Base-by-base conservation (phyloP, 2,113 vertebrate genomes). In the Cyanocitta stelleri region DNA sequence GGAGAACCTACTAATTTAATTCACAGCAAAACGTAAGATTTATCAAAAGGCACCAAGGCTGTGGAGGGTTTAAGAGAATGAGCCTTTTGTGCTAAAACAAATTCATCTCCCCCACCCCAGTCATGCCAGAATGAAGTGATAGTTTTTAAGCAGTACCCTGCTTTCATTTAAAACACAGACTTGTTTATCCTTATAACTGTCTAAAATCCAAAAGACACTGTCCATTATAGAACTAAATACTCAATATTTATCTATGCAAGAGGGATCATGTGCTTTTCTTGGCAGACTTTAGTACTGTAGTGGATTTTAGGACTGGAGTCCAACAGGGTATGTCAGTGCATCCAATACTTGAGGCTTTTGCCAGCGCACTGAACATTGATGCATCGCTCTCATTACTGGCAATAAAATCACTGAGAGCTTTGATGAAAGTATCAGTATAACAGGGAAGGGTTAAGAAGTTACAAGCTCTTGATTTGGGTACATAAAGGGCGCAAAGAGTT, bases 341-440 rank as follows among this genome's bases (percentile, higher is more conserved):
- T 27, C 43, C 78, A 44, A 68, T 2, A 59, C 64, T 85, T 33
- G 19, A 83, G 44, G 33, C n/a, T 89, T 95, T 46, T 59, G 6
- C 10, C 4, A 75, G 29, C 74, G 19, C 59, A 48, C 29, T 15
- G 19, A 55, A 14, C 23, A 79, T 18, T 3, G 14, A 58, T 54
- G 16, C 24, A 49, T 19, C 0, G 0, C 15, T 74, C 63, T 74
- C 37, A 63, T 72, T 58, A 51, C 32, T 41, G 8, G 44, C 46
- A 43, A 27, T 68, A 88, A 74, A 73, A 80, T 4, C 76, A 52
- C n/a, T 46, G 58, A 29, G 15, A 69, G 4, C 7, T 46, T 9
- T 80, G 69, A 88, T 29, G 44, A 80, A 76, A 63, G 7, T 43
- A 55, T 75, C 78, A 33, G 16, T 17, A 6, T 18, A 93, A 80